Percentiles rank a stretch among this genome's conserved stretches.
Conservation (phyloP, 1,140 invertebrate species). For the Leguminivora glycinivorella region DNA sequence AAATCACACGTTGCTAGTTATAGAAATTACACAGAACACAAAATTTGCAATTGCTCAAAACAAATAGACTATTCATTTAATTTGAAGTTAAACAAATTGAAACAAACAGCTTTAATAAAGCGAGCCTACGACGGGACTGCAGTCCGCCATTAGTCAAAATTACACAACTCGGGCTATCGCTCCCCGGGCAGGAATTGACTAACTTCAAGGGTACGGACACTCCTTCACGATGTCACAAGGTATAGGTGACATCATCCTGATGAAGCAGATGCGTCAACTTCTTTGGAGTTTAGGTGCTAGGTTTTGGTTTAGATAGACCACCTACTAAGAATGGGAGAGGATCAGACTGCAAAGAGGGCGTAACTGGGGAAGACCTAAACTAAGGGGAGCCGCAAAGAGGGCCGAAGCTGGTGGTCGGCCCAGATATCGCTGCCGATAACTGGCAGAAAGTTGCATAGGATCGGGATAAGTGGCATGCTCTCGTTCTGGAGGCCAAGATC, state of each 20-base stretch:
- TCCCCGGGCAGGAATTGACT: slow-evolving; percentile 63
- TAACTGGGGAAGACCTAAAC: too few species aligned
- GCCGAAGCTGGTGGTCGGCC: too few species aligned
- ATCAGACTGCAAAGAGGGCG: too few species aligned
- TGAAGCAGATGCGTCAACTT: too few species aligned
- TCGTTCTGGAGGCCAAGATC: too few species aligned
- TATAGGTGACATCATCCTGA: not conserved
- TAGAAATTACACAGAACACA: not conserved
- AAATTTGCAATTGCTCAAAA: not conserved
- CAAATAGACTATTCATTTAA: not conserved
- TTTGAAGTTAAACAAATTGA: not conserved
- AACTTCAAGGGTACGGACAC: slow-evolving; percentile 59
- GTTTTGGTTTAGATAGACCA: too few species aligned
- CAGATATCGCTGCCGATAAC: too few species aligned
- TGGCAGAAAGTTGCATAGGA: too few species aligned
- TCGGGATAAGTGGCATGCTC: too few species aligned
- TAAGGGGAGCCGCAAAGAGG: too few species aligned
- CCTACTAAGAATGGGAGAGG: too few species aligned
- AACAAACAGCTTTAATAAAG: not conserved
- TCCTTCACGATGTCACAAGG: slow-evolving; percentile 35
- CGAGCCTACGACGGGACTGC: slow-evolving; percentile 11
- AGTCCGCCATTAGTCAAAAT: slow-evolving; percentile 68
- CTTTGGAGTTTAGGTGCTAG: too few species aligned
- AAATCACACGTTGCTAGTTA: not conserved
- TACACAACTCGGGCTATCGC: slow-evolving; percentile 63